Percentiles rank a stretch among this genome's conserved stretches.
Conservation (phyloP, 1,140 invertebrate genomes). For the Apis florea region DNA sequence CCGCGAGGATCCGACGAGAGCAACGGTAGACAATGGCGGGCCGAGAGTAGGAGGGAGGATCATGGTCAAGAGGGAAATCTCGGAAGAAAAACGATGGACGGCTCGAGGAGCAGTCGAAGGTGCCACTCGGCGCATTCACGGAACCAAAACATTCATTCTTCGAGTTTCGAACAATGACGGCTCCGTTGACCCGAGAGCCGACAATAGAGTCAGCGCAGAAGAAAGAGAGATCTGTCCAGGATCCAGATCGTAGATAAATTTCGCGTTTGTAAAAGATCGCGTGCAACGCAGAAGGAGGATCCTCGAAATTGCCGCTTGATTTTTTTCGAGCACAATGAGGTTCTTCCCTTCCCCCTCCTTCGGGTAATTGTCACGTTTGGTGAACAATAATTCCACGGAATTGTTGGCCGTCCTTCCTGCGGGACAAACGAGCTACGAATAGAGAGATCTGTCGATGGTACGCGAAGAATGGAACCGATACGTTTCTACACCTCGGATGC, state of each 20-base stretch:
- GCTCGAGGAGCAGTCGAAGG: slow-evolving; percentile 50
- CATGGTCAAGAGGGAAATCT: not conserved
- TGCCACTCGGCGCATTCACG: slow-evolving; percentile 63
- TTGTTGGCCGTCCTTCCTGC: slow-evolving; percentile 9
- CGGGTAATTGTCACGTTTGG: slow-evolving; percentile 54
- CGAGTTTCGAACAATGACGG: slow-evolving; percentile 52
- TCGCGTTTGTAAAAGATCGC: slow-evolving; percentile 62
- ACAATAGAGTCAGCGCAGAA: slow-evolving; percentile 56
- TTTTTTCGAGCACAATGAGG: slow-evolving; percentile 44
- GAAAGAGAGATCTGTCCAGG: slow-evolving; percentile 35
- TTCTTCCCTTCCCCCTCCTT: not conserved
- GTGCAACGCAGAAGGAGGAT: slow-evolving; percentile 40
- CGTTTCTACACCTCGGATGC: slow-evolving; percentile 37
- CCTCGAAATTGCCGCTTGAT: slow-evolving; percentile 33
- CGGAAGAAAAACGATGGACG: slow-evolving; percentile 40
- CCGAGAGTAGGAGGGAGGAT: slow-evolving; percentile 32
- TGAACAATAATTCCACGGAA: slow-evolving; percentile 25
- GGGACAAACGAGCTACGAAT: slow-evolving; percentile 59
- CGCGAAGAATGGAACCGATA: slow-evolving; percentile 2
- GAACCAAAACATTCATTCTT: slow-evolving; percentile 68
- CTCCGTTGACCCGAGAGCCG: slow-evolving; percentile 50
- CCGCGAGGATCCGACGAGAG: not conserved
- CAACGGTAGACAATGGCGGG: slow-evolving; percentile 18
- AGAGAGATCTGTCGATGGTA: not conserved
- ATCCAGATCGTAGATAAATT: slow-evolving; percentile 70